Evolutionary conservation across 1,140 invertebrate species (phyloP).

Genomic region (Neodiprion lecontei): DNA sequence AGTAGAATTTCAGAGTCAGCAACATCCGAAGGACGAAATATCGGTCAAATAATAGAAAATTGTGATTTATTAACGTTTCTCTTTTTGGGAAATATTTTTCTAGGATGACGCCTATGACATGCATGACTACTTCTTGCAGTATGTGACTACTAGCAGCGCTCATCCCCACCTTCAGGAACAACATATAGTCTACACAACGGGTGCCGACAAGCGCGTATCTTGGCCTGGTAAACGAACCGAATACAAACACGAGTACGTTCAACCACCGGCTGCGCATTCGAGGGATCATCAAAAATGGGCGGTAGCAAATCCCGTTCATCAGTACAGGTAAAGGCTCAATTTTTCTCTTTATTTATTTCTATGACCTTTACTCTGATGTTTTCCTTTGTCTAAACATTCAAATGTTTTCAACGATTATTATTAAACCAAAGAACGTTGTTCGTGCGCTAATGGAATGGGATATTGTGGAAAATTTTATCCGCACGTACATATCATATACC

Average conservation of each 20-base stretch:
- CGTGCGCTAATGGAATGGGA: no score
- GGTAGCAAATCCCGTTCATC: constrained; percentile 65
- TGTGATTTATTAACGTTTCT: constrained; percentile 10
- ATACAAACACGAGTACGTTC: constrained; percentile 67
- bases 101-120: constrained; percentile 59
- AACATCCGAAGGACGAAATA: background rate
- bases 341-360: background rate
- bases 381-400: constrained; percentile 18
- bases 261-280: constrained; percentile 71
- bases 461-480: no score
- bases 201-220: constrained; percentile 67
- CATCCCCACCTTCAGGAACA: constrained; percentile 63
- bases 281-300: constrained; percentile 64
- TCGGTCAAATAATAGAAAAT: background rate
- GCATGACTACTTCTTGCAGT: constrained; percentile 64
- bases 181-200: constrained; percentile 64
- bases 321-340: constrained; percentile 61
- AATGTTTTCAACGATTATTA: background rate
- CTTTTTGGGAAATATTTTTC: constrained; percentile 46
- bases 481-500: no score
- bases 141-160: constrained; percentile 60
- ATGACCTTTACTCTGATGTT: constrained; percentile 7
- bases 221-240: constrained; percentile 65
- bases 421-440: no score
- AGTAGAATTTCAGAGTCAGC: background rate